Conservation (phyloP, 2,797 vertebrate species). For the Austrolebias charrua region DNA sequence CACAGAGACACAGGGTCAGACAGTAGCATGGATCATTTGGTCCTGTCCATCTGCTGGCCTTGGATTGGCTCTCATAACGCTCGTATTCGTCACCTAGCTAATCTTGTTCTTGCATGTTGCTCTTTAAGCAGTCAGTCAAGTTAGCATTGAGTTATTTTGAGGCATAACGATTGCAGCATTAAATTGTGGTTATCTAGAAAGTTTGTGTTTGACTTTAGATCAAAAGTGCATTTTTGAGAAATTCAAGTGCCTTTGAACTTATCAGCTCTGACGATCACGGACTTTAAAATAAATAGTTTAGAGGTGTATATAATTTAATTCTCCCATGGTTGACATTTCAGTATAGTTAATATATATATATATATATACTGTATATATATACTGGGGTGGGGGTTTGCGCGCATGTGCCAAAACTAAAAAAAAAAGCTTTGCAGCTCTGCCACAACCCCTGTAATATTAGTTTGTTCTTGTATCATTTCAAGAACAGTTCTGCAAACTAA, state of each 20-base stretch:
- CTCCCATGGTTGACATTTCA: conserved; percentile 32
- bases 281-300: conserved; percentile 26
- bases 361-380: too few species aligned
- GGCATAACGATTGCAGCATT: conserved; percentile 42
- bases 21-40: conserved; percentile 80
- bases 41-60: conserved; percentile 75
- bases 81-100: conserved; percentile 58
- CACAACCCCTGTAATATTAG: background rate
- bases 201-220: conserved; percentile 34
- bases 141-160: conserved; percentile 65
- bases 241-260: conserved; percentile 27
- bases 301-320: conserved; percentile 23
- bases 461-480: background rate
- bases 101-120: conserved; percentile 51
- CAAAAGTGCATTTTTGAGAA: background rate
- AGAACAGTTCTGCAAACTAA: background rate
- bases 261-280: conserved; percentile 15
- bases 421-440: conserved; percentile 1
- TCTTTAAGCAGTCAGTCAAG: conserved; percentile 59
- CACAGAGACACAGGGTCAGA: conserved; percentile 65
- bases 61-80: conserved; percentile 66
- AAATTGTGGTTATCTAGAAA: conserved; percentile 48
- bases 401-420: conserved; percentile 15
- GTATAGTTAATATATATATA: background rate
- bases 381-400: too few species aligned